phyloP scores from a whole-genome alignment of 2,113 vertebrate species.

The Podarcis cretensis region DNA sequence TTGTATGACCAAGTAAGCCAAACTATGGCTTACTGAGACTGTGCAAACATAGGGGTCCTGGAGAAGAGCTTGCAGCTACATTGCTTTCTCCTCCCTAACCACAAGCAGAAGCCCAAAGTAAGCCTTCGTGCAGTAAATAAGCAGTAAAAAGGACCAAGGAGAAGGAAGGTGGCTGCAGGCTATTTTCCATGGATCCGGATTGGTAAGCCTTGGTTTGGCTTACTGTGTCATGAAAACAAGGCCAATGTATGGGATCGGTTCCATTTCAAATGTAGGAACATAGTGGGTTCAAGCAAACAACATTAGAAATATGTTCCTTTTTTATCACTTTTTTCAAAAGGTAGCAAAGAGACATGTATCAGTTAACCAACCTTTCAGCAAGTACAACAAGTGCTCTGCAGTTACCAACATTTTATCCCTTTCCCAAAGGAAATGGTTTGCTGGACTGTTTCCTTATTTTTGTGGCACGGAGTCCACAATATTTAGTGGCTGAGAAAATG shows the following conservation, averaged over 20 bases:
- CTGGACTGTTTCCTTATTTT: neutral
- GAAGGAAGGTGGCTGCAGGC: neutral
- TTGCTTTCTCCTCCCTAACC: too few species aligned
- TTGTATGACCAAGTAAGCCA: too few species aligned
- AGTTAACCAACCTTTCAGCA: neutral
- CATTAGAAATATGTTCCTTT: neutral
- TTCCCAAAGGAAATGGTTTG: neutral
- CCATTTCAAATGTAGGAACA: neutral
- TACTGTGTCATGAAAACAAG: too few species aligned
- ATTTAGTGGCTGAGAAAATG: neutral
- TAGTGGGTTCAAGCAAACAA: neutral
- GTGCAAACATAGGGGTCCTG: too few species aligned
- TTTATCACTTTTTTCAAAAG: neutral
- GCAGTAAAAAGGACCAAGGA: neutral
- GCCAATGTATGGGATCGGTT: too few species aligned
- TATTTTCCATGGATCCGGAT: too few species aligned
- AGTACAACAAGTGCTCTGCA: neutral
- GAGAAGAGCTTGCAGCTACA: too few species aligned
- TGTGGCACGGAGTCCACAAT: neutral
- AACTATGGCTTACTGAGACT: too few species aligned
- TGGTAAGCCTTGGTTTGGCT: too few species aligned
- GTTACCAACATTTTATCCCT: neutral
- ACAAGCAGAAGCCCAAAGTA: too few species aligned
- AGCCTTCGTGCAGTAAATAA: too few species aligned
- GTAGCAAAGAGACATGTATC: neutral